Evolutionary conservation across 2,888 invertebrate genomes (phyloP).

Genomic region (Sturmia bella): DNA sequence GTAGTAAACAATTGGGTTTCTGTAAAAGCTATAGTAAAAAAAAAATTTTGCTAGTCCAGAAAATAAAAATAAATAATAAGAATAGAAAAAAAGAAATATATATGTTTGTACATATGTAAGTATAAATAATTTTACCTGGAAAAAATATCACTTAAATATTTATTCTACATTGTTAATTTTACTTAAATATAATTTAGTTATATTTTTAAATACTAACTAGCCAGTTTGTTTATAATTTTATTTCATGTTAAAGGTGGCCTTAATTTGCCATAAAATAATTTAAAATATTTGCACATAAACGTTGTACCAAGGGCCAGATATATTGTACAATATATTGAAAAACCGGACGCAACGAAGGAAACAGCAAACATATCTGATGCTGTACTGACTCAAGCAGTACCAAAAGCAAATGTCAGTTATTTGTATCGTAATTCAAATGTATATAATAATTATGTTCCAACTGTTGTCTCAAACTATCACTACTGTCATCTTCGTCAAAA

Average conservation of each 20-base stretch:
- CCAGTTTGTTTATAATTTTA: slow-evolving; percentile 16
- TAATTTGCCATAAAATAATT: slow-evolving; percentile 75
- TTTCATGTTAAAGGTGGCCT: slow-evolving; percentile 52
- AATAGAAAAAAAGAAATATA: too few relatives aligned
- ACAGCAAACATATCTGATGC: slow-evolving; percentile 76
- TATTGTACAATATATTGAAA: slow-evolving; percentile 75
- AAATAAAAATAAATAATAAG: neutral
- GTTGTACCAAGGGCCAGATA: slow-evolving; percentile 77
- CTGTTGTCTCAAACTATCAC: slow-evolving; percentile 70
- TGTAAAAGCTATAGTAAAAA: too few relatives aligned
- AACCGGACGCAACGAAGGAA: slow-evolving; percentile 75
- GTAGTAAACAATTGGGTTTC: too few relatives aligned
- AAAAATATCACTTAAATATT: neutral
- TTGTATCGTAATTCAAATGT: slow-evolving; percentile 52
- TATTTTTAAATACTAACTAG: neutral
- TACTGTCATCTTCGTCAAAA: slow-evolving; percentile 62
- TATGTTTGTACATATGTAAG: too few relatives aligned
- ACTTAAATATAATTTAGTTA: neutral
- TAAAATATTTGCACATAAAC: slow-evolving; percentile 76
- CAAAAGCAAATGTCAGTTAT: slow-evolving; percentile 77
- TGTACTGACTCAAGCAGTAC: slow-evolving; percentile 76
- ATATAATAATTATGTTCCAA: slow-evolving; percentile 53
- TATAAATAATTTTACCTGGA: neutral
- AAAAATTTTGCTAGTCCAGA: neutral
- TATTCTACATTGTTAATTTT: neutral